phyloP scores from a whole-genome alignment of 2,888 invertebrate species.

The Venusia cambrica region DNA sequence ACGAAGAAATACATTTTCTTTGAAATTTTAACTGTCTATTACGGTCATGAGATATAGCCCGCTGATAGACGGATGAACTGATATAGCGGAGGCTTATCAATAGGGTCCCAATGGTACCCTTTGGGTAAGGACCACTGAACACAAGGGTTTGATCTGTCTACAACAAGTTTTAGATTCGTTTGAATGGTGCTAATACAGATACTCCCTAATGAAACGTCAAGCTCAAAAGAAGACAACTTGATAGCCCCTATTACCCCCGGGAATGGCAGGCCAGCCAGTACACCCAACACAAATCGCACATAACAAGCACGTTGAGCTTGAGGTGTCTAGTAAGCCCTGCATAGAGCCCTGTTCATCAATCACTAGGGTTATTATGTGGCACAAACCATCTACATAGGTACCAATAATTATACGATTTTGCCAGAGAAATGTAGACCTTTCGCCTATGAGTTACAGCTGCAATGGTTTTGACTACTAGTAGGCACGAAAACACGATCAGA shows the following conservation, averaged over 20 bases:
- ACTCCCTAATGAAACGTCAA: slow-evolving; percentile 10
- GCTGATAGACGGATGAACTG: too few species aligned
- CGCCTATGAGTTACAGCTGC: slow-evolving; percentile 2
- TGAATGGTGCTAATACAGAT: slow-evolving; percentile 1
- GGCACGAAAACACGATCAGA: slow-evolving; percentile 10
- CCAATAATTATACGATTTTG: slow-evolving; percentile 16
- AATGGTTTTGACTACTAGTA: slow-evolving; percentile 2
- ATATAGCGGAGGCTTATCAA: too few species aligned
- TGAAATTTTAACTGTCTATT: too few species aligned
- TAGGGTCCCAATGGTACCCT: too few species aligned
- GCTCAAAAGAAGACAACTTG: slow-evolving; percentile 8
- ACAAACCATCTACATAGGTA: too few species aligned
- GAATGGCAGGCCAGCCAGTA: slow-evolving; percentile 12
- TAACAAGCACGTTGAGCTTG: slow-evolving; percentile 30
- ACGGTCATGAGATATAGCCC: too few species aligned
- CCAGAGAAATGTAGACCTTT: slow-evolving; percentile 12
- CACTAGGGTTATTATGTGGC: slow-evolving; percentile 54
- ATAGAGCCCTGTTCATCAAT: slow-evolving; percentile 50
- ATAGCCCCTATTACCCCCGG: slow-evolving; percentile 5
- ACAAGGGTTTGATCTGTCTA: too few species aligned
- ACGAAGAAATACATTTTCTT: too few species aligned
- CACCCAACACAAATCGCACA: slow-evolving; percentile 26
- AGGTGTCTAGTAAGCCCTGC: slow-evolving; percentile 35
- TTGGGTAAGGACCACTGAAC: too few species aligned
- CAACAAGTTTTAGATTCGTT: neutral